Base-by-base conservation (phyloP, 2,888 invertebrate genomes). In the Apomyelois bistriatella region DNA sequence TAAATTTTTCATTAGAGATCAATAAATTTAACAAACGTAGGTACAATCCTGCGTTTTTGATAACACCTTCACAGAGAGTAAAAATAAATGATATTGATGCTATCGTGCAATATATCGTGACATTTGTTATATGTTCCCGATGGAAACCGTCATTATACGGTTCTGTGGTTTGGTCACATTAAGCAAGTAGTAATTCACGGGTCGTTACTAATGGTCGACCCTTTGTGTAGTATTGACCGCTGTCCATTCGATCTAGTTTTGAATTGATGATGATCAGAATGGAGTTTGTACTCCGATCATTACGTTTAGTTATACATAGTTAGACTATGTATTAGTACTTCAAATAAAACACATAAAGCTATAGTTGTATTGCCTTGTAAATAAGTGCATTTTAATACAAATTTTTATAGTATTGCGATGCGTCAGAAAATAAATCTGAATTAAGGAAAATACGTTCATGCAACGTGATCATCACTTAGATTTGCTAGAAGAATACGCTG, bases 61-160 rank as follows among this genome's bases (percentile, higher is more conserved):
- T 50, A 30, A 50, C 41, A 50, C 40, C 40, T 50, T 49, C 16
- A 28, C 1, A 15, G n/a, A 50, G 40, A 40, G 49, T 17, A n/a
- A n/a, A 35, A 36, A 1, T 36, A 32, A 46, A 35, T 35, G 40
- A 16, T n/a, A 4, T 37, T 28, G 49, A 50, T 50, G 16, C 30
- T 40, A 50, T 50, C 49, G 9, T 13, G 16, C 40, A 40, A 22
- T 22, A 22, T 22, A 22, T 22, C 15, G 30, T 38, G 38, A 28
- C 38, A 49, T 49, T 48, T 4, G 37, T 41, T 41, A 40, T 28
- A 30, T 50, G 49, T 50, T 16, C 40, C 49, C 32, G 1, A 10
- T 40, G 38, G 22, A 28, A 49, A 48, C 2, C 46, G 22, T 46
- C n/a, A n/a, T n/a, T n/a, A n/a, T n/a, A n/a, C n/a, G n/a, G n/a